Percentiles rank a stretch among this genome's conserved stretches.
Evolutionary conservation across 2,888 invertebrate genomes (phyloP).

Genomic region (Rosalia funebris): DNA sequence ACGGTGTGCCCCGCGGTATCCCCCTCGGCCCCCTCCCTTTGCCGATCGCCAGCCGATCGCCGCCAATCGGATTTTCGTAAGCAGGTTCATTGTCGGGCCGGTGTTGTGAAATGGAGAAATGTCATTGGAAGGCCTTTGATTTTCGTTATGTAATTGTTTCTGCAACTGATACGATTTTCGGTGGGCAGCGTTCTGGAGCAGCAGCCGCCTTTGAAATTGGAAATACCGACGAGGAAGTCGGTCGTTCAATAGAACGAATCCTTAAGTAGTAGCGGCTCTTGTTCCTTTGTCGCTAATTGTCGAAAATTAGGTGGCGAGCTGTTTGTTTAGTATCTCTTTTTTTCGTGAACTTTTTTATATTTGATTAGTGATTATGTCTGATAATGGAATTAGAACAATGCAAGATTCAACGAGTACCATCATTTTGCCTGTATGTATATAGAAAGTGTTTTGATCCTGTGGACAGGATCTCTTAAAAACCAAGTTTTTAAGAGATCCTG

Average conservation of each 20-base stretch:
- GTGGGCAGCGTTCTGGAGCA: not conserved
- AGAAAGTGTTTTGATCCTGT: too few relatives aligned
- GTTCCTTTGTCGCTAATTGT: not conserved
- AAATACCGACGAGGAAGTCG: conserved; percentile 14
- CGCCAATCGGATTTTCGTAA: conserved; percentile 1
- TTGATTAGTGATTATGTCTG: too few relatives aligned
- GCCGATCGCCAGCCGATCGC: conserved; percentile 14
- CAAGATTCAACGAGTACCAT: too few relatives aligned
- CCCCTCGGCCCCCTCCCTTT: conserved; percentile 31
- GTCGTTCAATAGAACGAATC: conserved; percentile 3
- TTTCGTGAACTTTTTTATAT: too few relatives aligned
- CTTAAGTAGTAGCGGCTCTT: conserved; percentile 7
- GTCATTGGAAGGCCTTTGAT: conserved; percentile 10
- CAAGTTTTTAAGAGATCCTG: too few relatives aligned
- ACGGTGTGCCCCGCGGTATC: conserved; percentile 39
- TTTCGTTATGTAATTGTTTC: not conserved
- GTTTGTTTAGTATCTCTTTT: too few relatives aligned
- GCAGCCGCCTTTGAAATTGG: not conserved
- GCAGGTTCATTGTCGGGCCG: conserved; percentile 20
- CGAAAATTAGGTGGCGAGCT: not conserved
- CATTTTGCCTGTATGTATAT: too few relatives aligned
- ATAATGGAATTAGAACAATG: too few relatives aligned
- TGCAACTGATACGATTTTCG: conserved; percentile 2
- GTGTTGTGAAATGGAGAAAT: conserved; percentile 14
- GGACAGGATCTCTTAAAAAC: too few relatives aligned